Conservation (phyloP, 2,113 vertebrate species). For the Ahaetulla prasina region DNA sequence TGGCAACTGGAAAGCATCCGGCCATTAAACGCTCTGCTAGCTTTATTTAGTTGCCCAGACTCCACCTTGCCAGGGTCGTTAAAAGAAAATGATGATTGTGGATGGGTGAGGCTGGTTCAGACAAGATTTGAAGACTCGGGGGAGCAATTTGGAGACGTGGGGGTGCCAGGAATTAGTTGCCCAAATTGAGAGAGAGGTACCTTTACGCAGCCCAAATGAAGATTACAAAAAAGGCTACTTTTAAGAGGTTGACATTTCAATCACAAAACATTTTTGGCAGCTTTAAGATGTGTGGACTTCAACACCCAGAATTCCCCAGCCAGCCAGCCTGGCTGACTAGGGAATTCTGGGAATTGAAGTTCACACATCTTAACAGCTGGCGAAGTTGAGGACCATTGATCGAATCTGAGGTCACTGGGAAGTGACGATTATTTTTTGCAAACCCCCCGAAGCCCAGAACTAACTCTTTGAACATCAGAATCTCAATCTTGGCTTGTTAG, state of each 20-base stretch:
- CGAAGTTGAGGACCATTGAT: background rate
- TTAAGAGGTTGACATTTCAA: background rate
- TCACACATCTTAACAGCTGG: background rate
- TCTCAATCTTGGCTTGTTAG: background rate
- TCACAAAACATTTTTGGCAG: too few relatives aligned
- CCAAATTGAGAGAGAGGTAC: background rate
- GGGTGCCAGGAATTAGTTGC: background rate
- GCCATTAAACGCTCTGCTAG: too few relatives aligned
- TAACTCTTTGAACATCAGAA: too few relatives aligned
- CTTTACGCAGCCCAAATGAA: background rate
- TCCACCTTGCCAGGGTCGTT: too few relatives aligned
- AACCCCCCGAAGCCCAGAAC: background rate
- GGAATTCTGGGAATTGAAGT: background rate
- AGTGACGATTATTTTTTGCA: background rate
- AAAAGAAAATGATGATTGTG: too few relatives aligned
- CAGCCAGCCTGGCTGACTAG: too few relatives aligned
- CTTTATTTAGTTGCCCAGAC: too few relatives aligned
- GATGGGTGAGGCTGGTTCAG: background rate
- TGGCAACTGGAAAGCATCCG: too few relatives aligned
- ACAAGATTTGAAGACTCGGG: background rate
- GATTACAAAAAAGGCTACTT: background rate
- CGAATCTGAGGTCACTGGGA: background rate
- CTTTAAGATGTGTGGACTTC: too few relatives aligned
- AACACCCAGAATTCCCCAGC: too few relatives aligned
- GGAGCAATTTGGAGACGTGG: background rate